A percentile compares a stretch with the other conserved stretches of the same genome.
phyloP scores from a whole-genome alignment of 2,888 invertebrate genomes.

The Sarcophaga rosellei region DNA sequence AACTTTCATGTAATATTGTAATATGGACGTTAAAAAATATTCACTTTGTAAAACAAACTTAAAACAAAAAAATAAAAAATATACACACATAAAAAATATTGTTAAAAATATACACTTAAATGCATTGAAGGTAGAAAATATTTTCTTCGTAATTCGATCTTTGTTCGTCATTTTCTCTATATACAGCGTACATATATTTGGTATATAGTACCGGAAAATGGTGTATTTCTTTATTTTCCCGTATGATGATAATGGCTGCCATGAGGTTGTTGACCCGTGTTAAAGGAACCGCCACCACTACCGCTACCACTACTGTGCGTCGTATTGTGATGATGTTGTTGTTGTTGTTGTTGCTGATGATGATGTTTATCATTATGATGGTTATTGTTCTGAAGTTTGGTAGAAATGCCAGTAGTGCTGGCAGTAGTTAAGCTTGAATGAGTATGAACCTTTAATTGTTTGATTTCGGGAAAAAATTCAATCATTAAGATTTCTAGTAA shows the following conservation, averaged over 20 bases:
- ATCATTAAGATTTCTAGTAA: conserved; percentile 86
- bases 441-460: conserved; percentile 81
- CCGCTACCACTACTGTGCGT: conserved; percentile 15
- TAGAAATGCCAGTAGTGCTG: conserved; percentile 46
- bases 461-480: conserved; percentile 87
- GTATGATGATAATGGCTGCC: conserved; percentile 47
- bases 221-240: conserved; percentile 45
- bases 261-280: conserved; percentile 35
- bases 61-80: background rate
- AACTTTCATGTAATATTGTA: background rate
- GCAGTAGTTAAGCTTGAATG: conserved; percentile 38
- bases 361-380: conserved; percentile 46
- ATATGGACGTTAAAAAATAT: conserved; percentile 18
- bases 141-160: background rate
- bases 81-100: background rate
- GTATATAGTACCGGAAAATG: conserved; percentile 54
- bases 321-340: conserved; percentile 36
- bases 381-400: conserved; percentile 62
- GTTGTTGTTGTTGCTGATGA: conserved; percentile 18
- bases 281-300: conserved; percentile 4
- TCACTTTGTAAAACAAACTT: background rate
- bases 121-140: conserved; percentile 23
- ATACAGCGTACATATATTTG: conserved; percentile 1
- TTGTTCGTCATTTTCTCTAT: conserved; percentile 19
- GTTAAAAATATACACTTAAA: conserved; percentile 13